Evolutionary conservation across 2,113 vertebrate species (phyloP).

Genomic region (Etheostoma cragini): DNA sequence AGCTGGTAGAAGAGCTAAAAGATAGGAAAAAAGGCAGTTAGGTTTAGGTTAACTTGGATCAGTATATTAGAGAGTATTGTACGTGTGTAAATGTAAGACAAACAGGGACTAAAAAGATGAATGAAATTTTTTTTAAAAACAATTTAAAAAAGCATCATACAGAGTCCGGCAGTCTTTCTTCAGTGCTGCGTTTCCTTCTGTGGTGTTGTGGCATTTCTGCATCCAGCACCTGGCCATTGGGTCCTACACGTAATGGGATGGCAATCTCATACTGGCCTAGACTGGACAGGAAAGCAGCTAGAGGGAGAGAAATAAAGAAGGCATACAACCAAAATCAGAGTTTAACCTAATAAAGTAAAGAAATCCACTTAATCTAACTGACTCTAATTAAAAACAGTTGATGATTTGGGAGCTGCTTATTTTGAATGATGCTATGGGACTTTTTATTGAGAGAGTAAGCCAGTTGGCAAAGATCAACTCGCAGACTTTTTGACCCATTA

Average conservation of each 20-base stretch:
- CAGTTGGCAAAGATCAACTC: slow-evolving; percentile 44
- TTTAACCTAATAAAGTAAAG: slow-evolving; percentile 28
- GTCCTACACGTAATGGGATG: slow-evolving; percentile 93
- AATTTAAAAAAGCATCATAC: slow-evolving; percentile 45
- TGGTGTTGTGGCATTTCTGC: slow-evolving; percentile 74
- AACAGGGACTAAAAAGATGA: background rate
- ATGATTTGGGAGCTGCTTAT: slow-evolving; percentile 22
- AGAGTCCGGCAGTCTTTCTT: slow-evolving; percentile 72
- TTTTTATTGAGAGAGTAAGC: slow-evolving; percentile 51
- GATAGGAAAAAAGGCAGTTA: background rate
- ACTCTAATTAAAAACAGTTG: slow-evolving; percentile 46
- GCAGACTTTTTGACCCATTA: slow-evolving; percentile 44
- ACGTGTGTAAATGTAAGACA: background rate
- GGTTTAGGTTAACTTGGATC: background rate
- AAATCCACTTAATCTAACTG: slow-evolving; percentile 33
- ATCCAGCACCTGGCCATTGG: slow-evolving; percentile 88
- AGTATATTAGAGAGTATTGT: background rate
- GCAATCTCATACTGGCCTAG: slow-evolving; percentile 96
- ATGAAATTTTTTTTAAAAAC: too few relatives aligned
- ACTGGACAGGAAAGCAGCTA: slow-evolving; percentile 95
- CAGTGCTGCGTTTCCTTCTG: slow-evolving; percentile 80
- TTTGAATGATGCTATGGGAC: slow-evolving; percentile 9
- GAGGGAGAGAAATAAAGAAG: slow-evolving; percentile 48
- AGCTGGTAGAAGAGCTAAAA: slow-evolving; percentile 94
- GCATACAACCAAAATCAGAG: slow-evolving; percentile 9